A percentile compares a stretch with the other conserved stretches of the same genome.
Conservation (phyloP, 2,113 vertebrate genomes). For the Mus musculus region GRCm39 chr8:60567501-60568000, state of each 20-base stretch:
- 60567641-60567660: not conserved
- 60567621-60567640: not conserved
- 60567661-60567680: not conserved
- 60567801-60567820: not conserved
- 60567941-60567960: not conserved
- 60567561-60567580: not conserved
- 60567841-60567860: not conserved
- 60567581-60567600: not conserved
- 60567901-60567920: not conserved
- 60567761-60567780: not conserved
- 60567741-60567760: not conserved
- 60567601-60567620: not conserved
- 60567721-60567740: not conserved
- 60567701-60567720: not conserved
- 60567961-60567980: not conserved
- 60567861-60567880: not conserved
- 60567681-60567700: not conserved
- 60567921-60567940: not conserved
- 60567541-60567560: not conserved
- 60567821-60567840: not conserved
- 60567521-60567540: not conserved
- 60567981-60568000: slow-evolving; percentile 11
- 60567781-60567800: not conserved
- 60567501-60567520: not conserved
- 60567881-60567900: not conserved